Evolutionary conservation across 2,797 vertebrate species (phyloP).

Genomic region (Lutjanus campechanus): DNA sequence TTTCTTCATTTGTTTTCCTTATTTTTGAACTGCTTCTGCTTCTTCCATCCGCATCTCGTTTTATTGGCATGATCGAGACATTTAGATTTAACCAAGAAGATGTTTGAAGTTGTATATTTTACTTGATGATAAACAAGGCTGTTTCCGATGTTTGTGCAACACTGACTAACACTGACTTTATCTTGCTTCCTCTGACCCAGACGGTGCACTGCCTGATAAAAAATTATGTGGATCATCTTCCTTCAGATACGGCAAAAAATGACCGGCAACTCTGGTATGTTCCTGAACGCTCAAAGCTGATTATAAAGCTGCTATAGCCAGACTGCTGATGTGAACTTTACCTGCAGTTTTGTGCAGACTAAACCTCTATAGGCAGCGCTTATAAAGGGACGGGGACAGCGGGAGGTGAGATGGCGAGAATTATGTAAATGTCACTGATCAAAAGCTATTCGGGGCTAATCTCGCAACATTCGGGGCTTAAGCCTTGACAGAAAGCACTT

Average conservation of each 20-base stretch:
- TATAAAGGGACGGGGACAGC: constrained; percentile 25
- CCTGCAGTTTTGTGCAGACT: constrained; percentile 7
- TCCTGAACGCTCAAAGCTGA: constrained; percentile 12
- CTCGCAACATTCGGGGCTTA: constrained; percentile 58
- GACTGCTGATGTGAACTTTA: constrained; percentile 20
- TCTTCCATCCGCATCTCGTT: too few relatives aligned
- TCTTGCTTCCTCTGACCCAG: constrained; percentile 8
- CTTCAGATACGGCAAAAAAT: constrained; percentile 4
- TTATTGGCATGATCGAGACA: too few relatives aligned
- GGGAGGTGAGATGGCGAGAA: constrained; percentile 47
- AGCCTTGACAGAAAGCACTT: constrained; percentile 62
- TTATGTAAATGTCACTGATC: constrained; percentile 63
- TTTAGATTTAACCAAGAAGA: too few relatives aligned
- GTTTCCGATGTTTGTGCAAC: not conserved
- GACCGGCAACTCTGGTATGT: not conserved
- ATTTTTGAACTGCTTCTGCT: too few relatives aligned
- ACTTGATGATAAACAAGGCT: not conserved
- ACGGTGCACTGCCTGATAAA: not conserved
- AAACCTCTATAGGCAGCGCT: constrained; percentile 16
- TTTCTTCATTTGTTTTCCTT: too few relatives aligned
- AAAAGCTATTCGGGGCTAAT: constrained; percentile 64
- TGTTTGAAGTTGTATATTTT: too few relatives aligned
- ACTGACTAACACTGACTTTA: not conserved
- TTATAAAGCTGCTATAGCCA: not conserved
- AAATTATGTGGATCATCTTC: constrained; percentile 6